Conservation (phyloP, 2,113 vertebrate genomes). For the Notarius lentiginosus region DNA sequence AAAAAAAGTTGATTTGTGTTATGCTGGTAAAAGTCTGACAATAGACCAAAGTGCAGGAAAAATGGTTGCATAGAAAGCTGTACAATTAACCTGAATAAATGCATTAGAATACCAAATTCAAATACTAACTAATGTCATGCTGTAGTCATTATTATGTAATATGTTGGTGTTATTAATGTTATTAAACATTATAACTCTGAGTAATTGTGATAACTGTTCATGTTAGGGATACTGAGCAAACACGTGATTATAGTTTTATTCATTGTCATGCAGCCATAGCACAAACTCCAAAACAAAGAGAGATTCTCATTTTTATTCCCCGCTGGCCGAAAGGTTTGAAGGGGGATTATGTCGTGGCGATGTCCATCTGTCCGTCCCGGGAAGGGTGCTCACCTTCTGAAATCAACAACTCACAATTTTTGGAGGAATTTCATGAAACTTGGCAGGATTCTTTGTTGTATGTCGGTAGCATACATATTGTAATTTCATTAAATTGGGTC, state of each 20-base stretch:
- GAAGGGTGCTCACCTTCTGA: no score
- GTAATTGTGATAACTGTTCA: not conserved
- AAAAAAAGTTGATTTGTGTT: not conserved
- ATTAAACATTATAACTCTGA: not conserved
- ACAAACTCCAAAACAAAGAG: not conserved
- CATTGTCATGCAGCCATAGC: not conserved
- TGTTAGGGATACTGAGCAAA: not conserved
- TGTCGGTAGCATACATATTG: no score
- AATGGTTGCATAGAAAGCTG: not conserved
- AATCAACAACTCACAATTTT: no score
- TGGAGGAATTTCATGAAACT: no score
- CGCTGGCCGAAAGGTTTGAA: no score
- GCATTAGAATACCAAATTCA: not conserved
- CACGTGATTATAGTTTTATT: not conserved
- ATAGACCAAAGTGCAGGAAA: not conserved
- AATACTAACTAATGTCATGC: not conserved
- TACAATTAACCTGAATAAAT: not conserved
- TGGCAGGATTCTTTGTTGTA: no score
- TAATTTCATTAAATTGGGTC: no score
- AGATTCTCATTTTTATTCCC: not conserved
- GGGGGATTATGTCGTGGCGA: no score
- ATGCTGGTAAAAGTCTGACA: not conserved
- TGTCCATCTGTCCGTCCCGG: no score
- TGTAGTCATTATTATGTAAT: not conserved
- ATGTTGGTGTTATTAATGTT: no score